phyloP scores from a whole-genome alignment of 2,113 vertebrate genomes.

The Pseudorectes ferrugineus region DNA sequence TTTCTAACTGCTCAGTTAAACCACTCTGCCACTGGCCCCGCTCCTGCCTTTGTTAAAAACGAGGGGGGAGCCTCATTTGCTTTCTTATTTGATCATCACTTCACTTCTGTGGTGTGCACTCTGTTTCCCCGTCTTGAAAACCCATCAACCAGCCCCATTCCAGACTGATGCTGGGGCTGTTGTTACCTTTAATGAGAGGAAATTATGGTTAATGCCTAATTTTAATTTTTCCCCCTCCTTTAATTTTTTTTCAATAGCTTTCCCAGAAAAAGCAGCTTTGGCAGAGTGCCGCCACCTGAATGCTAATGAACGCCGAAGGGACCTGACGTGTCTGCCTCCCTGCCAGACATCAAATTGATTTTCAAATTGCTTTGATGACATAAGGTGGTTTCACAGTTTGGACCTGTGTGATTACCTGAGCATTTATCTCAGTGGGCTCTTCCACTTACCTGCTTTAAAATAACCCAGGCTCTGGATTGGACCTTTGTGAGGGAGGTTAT shows the following conservation, averaged over 20 bases:
- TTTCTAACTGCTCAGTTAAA: slow-evolving; percentile 47
- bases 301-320: slow-evolving; percentile 37
- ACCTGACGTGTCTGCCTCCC: slow-evolving; percentile 35
- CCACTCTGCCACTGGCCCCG: neutral
- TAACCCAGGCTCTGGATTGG: neutral
- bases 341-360: slow-evolving; percentile 76
- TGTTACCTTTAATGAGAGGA: slow-evolving; percentile 65
- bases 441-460: slow-evolving; percentile 6
- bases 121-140: neutral
- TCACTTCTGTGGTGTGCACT: neutral
- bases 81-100: slow-evolving; percentile 37
- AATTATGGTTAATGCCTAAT: slow-evolving; percentile 45
- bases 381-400: slow-evolving; percentile 67
- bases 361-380: slow-evolving; percentile 75
- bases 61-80: slow-evolving; percentile 39
- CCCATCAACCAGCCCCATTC: neutral
- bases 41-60: slow-evolving; percentile 26
- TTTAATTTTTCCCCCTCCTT: neutral
- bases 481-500: neutral
- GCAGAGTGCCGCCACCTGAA: slow-evolving; percentile 25
- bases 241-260: slow-evolving; percentile 35
- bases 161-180: neutral
- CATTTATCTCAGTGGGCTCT: slow-evolving; percentile 46
- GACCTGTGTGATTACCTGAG: slow-evolving; percentile 60
- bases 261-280: slow-evolving; percentile 39